Evolutionary conservation across 2,888 invertebrate genomes (phyloP).

Genomic region (Heliconius ismenius): DNA sequence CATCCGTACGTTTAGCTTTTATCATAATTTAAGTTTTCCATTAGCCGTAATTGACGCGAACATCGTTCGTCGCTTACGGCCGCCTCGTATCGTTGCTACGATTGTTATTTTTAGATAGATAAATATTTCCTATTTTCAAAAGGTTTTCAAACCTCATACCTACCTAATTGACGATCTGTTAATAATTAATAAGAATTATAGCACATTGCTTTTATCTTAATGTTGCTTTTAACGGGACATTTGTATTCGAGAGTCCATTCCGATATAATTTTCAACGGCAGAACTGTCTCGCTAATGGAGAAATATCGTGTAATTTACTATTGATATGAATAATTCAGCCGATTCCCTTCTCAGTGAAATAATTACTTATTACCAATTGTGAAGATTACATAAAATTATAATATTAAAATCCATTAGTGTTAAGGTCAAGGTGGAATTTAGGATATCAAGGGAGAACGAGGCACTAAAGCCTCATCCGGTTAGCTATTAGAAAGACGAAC

Average conservation of each 20-base stretch:
- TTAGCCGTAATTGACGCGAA: slow-evolving; percentile 81
- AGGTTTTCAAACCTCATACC: slow-evolving; percentile 65
- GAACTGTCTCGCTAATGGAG: slow-evolving; percentile 72
- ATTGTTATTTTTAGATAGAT: slow-evolving; percentile 78
- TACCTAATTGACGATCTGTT: slow-evolving; percentile 78
- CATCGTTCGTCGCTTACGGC: slow-evolving; percentile 80
- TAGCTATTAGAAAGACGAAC: slow-evolving; percentile 9
- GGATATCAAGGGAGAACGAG: background rate
- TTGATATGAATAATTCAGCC: slow-evolving; percentile 69
- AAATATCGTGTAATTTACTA: slow-evolving; percentile 71
- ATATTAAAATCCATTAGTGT: slow-evolving; percentile 37
- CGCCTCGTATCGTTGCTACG: slow-evolving; percentile 66
- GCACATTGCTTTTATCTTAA: slow-evolving; percentile 78
- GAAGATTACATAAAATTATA: slow-evolving; percentile 48
- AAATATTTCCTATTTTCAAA: slow-evolving; percentile 76
- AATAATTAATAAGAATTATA: slow-evolving; percentile 79
- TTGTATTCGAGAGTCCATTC: slow-evolving; percentile 73
- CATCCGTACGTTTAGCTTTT: slow-evolving; percentile 76
- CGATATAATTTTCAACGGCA: slow-evolving; percentile 69
- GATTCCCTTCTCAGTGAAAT: slow-evolving; percentile 48
- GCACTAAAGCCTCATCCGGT: background rate
- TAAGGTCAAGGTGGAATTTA: background rate
- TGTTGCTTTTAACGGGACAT: slow-evolving; percentile 75
- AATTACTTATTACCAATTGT: slow-evolving; percentile 55
- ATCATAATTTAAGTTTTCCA: slow-evolving; percentile 83